Percentiles rank a stretch among this genome's conserved stretches.
phyloP scores from a whole-genome alignment of 2,113 vertebrate genomes.

The Podiceps cristatus region DNA sequence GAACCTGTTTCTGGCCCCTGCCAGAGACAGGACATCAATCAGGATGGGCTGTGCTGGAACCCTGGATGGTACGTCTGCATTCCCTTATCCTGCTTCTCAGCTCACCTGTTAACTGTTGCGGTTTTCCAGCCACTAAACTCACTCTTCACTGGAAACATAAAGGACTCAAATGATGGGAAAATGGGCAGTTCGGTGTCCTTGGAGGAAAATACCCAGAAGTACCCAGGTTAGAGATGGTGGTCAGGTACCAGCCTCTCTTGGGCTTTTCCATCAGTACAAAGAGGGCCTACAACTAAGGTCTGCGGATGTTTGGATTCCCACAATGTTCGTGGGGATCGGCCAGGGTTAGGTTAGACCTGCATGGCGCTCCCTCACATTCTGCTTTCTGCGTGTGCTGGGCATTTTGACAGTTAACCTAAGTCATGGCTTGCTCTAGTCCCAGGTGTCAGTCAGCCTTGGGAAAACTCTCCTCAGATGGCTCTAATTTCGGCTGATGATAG shows the following conservation, averaged over 20 bases:
- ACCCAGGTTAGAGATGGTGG: not conserved
- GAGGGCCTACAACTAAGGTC: not conserved
- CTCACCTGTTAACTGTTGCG: not conserved
- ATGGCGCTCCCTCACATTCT: not conserved
- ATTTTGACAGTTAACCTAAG: not conserved
- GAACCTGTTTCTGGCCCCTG: not conserved
- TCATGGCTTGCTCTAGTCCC: not conserved
- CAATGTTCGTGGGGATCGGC: fast-evolving
- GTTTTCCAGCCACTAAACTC: not conserved
- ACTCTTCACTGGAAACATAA: not conserved
- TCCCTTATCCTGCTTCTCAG: not conserved
- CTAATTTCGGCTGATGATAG: not conserved
- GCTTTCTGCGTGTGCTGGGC: not conserved
- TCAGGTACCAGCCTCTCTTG: no score
- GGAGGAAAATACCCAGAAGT: not conserved
- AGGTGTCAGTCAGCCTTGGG: not conserved
- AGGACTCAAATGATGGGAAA: not conserved
- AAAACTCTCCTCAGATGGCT: not conserved
- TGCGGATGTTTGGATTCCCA: not conserved
- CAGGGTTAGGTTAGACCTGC: not conserved
- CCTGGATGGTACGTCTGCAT: not conserved
- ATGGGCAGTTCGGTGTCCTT: not conserved
- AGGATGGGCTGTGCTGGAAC: not conserved
- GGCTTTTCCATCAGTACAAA: not conserved
- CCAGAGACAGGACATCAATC: not conserved